phyloP scores from a whole-genome alignment of 2,888 invertebrate genomes.

The Dynastes hyllus region DNA sequence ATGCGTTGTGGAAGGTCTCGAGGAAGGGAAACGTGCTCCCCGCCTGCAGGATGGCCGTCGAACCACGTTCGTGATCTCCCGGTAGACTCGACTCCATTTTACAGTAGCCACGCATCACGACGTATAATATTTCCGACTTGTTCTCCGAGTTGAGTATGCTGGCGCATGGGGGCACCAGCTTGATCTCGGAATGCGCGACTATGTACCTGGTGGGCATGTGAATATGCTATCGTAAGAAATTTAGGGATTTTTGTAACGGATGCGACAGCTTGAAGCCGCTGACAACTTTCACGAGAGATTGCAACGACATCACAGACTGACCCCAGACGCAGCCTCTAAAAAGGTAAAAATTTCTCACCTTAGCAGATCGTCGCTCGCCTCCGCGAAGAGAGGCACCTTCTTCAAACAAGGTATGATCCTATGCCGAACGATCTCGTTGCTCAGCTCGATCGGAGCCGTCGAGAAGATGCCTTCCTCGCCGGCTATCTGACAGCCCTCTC shows the following conservation, averaged over 20 bases:
- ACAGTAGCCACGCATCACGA: slow-evolving; percentile 51
- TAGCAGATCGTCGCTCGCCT: slow-evolving; percentile 42
- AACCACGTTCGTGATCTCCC: slow-evolving; percentile 49
- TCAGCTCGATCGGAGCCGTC: slow-evolving; percentile 47
- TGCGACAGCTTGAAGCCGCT: too few species aligned
- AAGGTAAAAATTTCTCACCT: slow-evolving; percentile 6
- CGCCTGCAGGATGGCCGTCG: slow-evolving; percentile 41
- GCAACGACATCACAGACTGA: too few species aligned
- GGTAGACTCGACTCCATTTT: slow-evolving; percentile 48
- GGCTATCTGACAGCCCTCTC: slow-evolving; percentile 43
- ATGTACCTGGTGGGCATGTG: slow-evolving; percentile 39
- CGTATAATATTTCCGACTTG: slow-evolving; percentile 48
- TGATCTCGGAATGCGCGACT: slow-evolving; percentile 50
- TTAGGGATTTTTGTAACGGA: too few species aligned
- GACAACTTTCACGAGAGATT: too few species aligned
- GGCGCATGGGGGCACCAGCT: slow-evolving; percentile 42
- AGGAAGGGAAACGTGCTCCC: slow-evolving; percentile 53
- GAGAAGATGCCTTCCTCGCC: slow-evolving; percentile 49
- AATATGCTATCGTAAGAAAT: too few species aligned
- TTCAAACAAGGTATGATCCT: slow-evolving; percentile 49
- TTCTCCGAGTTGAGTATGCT: slow-evolving; percentile 39
- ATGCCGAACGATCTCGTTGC: slow-evolving; percentile 49
- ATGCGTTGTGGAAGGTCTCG: slow-evolving; percentile 50
- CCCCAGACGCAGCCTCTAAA: not conserved
- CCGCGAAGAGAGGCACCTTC: slow-evolving; percentile 49